Conservation (phyloP, 2,113 vertebrate genomes). For the Chloropsis cyanopogon region DNA sequence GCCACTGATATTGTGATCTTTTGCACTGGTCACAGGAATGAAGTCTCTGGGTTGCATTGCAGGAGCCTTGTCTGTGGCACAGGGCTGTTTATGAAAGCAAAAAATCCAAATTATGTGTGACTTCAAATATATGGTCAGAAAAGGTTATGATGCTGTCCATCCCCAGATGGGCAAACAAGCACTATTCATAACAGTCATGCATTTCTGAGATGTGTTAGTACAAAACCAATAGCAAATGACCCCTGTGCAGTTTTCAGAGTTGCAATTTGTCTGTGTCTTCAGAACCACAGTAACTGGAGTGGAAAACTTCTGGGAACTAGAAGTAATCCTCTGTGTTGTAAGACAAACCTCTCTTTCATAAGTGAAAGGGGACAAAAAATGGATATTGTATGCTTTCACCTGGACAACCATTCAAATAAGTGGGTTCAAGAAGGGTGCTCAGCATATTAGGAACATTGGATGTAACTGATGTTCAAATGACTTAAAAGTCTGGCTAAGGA, state of each 20-base stretch:
- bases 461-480: accelerated
- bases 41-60: not conserved
- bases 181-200: not conserved
- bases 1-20: not conserved
- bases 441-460: not conserved
- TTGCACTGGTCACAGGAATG: not conserved
- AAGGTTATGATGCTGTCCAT: not conserved
- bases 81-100: not conserved
- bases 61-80: not conserved
- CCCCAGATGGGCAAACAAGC: not conserved
- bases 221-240: not conserved
- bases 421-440: not conserved
- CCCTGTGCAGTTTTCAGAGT: not conserved
- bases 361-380: not conserved
- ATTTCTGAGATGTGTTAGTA: not conserved
- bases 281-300: not conserved
- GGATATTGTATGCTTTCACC: not conserved
- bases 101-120: not conserved
- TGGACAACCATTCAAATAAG: not conserved
- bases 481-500: not conserved
- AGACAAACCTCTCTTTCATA: not conserved
- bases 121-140: not conserved
- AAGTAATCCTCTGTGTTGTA: not conserved
- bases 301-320: not conserved
- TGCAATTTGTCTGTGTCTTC: not conserved